These are phyloP conservation scores for Lycocerus yunnanus DNA, from an alignment of 2,888 invertebrate genomes.

Conservation along the genomic window DNA sequence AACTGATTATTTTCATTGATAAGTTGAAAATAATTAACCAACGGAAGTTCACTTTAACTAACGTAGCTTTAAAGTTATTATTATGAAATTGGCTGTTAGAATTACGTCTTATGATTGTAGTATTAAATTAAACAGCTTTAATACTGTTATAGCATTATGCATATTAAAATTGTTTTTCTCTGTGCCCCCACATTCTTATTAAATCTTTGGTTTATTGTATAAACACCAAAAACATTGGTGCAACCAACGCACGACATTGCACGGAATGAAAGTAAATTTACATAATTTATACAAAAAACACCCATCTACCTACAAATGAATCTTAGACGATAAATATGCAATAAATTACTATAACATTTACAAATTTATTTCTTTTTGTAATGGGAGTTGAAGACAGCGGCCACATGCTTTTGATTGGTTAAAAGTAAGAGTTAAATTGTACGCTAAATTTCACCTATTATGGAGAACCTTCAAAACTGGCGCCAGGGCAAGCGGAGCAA, in stretches of 20 bases:
- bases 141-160: too few relatives aligned
- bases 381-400: not conserved
- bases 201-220: not conserved
- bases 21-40: too few relatives aligned
- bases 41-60: too few relatives aligned
- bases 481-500: too few relatives aligned
- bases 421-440: not conserved
- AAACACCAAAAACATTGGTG: not conserved
- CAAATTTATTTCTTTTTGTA: not conserved
- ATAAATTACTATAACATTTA: not conserved
- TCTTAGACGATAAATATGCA: constrained; percentile 1
- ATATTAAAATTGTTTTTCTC: not conserved
- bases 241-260: constrained; percentile 21
- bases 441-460: too few relatives aligned
- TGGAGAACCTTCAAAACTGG: too few relatives aligned
- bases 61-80: too few relatives aligned
- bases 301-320: constrained; percentile 12
- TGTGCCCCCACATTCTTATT: not conserved
- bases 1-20: too few relatives aligned
- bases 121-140: too few relatives aligned
- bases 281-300: constrained; percentile 10
- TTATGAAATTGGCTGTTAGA: too few relatives aligned
- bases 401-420: not conserved
- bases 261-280: constrained; percentile 18
- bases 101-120: too few relatives aligned